A percentile compares a stretch with the other conserved stretches of the same genome.
phyloP scores from a whole-genome alignment of 2,888 invertebrate genomes.

The Polymixis flavicincta region DNA sequence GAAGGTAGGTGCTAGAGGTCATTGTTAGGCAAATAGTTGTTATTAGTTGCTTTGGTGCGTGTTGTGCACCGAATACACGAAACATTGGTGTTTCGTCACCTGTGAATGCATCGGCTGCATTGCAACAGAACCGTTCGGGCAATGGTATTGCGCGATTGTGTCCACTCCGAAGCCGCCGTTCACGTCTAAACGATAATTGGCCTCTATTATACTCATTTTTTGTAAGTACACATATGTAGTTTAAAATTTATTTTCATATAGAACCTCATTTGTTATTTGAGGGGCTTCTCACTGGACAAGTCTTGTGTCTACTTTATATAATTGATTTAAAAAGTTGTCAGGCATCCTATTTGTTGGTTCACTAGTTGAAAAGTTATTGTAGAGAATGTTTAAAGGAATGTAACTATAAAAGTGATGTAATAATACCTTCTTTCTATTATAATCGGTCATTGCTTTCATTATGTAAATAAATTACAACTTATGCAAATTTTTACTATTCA shows the following conservation, averaged over 20 bases:
- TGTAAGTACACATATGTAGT: conserved; percentile 49
- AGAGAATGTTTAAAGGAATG: neutral
- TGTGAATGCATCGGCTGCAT: conserved; percentile 75
- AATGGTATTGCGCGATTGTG: conserved; percentile 81
- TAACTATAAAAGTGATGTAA: conserved; percentile 47
- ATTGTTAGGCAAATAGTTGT: conserved; percentile 82
- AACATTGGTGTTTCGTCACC: conserved; percentile 83
- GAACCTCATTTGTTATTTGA: conserved; percentile 19
- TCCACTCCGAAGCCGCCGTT: conserved; percentile 38
- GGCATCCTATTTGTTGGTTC: conserved; percentile 24
- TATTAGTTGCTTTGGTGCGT: conserved; percentile 77
- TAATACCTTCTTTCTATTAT: conserved; percentile 40
- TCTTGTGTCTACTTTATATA: conserved; percentile 10
- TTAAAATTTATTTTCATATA: conserved; percentile 41
- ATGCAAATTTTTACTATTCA: conserved; percentile 31
- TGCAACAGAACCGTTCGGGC: conserved; percentile 77
- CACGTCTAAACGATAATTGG: conserved; percentile 55
- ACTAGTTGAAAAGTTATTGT: conserved; percentile 4
- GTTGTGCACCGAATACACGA: conserved; percentile 79
- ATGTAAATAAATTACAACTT: conserved; percentile 34
- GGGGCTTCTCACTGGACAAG: conserved; percentile 8
- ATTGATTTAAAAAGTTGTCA: conserved; percentile 14
- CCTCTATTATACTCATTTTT: conserved; percentile 53
- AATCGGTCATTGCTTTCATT: conserved; percentile 38
- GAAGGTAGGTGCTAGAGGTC: conserved; percentile 93